A percentile compares a stretch with the other conserved stretches of the same genome.
Conservation (phyloP, 1,140 invertebrate genomes). For the Achatina immaculata region DNA sequence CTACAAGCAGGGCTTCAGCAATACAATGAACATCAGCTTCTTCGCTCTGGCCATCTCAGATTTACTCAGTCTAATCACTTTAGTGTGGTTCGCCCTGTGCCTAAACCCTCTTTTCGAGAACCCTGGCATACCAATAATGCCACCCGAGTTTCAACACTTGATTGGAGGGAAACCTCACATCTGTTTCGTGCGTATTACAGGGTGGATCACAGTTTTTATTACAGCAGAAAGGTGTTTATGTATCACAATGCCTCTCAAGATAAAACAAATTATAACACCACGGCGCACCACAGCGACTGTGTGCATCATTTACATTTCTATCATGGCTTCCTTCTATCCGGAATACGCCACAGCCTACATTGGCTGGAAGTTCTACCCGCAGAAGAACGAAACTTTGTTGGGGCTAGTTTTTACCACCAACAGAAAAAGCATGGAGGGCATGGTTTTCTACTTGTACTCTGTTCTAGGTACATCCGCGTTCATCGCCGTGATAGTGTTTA, state of each 20-base stretch:
- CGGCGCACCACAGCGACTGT: background rate
- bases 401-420: background rate
- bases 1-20: constrained; percentile 1
- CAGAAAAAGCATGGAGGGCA: background rate
- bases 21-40: background rate
- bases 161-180: constrained; percentile 2
- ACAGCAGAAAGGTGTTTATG: constrained; percentile 18
- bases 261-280: background rate
- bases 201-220: constrained; percentile 17
- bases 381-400: background rate
- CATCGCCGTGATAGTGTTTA: background rate
- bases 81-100: background rate
- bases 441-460: background rate
- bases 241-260: constrained; percentile 14
- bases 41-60: background rate
- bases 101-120: background rate
- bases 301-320: background rate
- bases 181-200: background rate
- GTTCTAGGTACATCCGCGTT: background rate
- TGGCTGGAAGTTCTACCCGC: background rate
- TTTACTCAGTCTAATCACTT: background rate
- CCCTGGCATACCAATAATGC: background rate
- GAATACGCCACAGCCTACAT: background rate
- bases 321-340: background rate
- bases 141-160: background rate